Conservation (phyloP, 2,113 vertebrate genomes). For the Geococcyx californianus region DNA sequence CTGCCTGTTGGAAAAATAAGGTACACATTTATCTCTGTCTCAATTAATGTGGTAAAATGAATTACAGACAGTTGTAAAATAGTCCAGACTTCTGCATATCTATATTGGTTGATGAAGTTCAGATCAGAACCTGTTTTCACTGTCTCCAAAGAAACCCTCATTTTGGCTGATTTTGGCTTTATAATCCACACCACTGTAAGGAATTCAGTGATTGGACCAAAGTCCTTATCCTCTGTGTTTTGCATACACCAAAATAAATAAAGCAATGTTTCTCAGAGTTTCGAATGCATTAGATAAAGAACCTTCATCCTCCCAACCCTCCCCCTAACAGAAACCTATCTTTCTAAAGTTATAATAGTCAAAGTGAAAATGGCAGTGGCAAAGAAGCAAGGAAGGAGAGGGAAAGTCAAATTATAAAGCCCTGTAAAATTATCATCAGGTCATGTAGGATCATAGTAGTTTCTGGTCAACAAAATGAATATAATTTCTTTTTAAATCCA, state of each 20-base stretch:
- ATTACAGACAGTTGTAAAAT: background rate
- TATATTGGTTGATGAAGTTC: background rate
- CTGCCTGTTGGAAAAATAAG: background rate
- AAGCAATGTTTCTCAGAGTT: background rate
- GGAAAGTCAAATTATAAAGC: background rate
- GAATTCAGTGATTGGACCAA: background rate
- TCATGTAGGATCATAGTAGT: background rate
- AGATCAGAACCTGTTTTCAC: background rate
- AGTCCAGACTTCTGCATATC: background rate
- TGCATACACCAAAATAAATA: background rate
- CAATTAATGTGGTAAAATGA: conserved; percentile 7
- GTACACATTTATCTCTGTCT: background rate
- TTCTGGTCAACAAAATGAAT: background rate
- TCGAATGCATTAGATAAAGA: background rate
- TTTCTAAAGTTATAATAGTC: background rate
- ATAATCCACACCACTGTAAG: background rate
- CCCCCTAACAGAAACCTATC: fast-evolving
- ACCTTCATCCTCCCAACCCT: background rate
- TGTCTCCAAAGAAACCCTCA: background rate
- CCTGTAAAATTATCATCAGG: background rate
- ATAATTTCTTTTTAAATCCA: background rate
- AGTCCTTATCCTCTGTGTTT: background rate
- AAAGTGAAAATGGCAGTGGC: background rate
- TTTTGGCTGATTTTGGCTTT: background rate
- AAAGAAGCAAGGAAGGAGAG: background rate